Evolutionary conservation across 2,113 vertebrate species (phyloP).

Genomic region (Cyrtonyx montezumae): DNA sequence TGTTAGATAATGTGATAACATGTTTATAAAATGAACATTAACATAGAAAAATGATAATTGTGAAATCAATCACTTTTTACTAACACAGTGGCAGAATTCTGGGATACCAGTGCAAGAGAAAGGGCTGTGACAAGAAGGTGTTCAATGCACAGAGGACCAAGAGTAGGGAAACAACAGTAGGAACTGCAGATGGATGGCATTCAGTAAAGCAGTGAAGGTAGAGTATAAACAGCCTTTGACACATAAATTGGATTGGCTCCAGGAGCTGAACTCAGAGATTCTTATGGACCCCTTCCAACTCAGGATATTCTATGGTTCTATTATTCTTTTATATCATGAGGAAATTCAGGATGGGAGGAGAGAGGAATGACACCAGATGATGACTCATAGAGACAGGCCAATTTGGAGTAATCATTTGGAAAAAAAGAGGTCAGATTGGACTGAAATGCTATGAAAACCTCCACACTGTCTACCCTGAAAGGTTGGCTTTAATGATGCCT

Average conservation of each 20-base stretch:
- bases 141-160: background rate
- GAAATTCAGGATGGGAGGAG: background rate
- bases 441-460: background rate
- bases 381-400: background rate
- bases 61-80: background rate
- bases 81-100: background rate
- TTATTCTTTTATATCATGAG: background rate
- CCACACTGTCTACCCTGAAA: background rate
- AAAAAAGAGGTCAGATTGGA: background rate
- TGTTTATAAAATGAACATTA: background rate
- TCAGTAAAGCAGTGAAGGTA: background rate
- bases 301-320: too few species aligned
- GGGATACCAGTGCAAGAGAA: background rate
- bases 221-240: background rate
- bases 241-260: background rate
- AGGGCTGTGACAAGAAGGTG: background rate
- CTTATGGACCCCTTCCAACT: too few species aligned
- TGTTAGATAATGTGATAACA: background rate
- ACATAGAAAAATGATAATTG: background rate
- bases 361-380: background rate
- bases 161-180: background rate
- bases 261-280: too few species aligned
- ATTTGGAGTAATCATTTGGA: background rate
- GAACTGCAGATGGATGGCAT: background rate
- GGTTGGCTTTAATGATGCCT: background rate